Conservation (phyloP, 2,888 invertebrate genomes). For the Alviniconcha strummeri region DNA sequence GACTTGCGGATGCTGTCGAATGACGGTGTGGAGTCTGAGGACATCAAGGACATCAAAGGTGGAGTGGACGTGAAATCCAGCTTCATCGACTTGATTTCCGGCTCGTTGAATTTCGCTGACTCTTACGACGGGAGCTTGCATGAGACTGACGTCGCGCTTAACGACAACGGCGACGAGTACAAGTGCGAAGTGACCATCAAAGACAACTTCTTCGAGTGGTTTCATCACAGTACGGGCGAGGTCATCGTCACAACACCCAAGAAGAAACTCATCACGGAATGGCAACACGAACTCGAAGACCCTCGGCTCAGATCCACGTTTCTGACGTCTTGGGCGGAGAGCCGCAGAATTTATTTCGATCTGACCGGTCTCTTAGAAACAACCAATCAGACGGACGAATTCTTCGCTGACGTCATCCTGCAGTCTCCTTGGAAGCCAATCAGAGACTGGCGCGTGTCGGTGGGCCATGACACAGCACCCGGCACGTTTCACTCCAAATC, state of each 20-base stretch:
- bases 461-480: conserved; percentile 49
- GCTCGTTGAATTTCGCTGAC: conserved; percentile 1
- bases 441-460: conserved; percentile 40
- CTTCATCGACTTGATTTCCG: not conserved
- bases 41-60: not conserved
- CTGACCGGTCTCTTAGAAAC: not conserved
- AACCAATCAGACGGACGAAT: not conserved
- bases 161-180: not conserved
- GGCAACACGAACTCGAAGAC: conserved; percentile 50
- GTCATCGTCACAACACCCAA: conserved; percentile 46
- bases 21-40: not conserved
- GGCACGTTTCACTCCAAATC: conserved; percentile 47
- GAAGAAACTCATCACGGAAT: conserved; percentile 40
- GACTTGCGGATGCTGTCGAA: not conserved
- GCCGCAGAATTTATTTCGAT: not conserved
- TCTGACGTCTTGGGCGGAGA: conserved; percentile 39
- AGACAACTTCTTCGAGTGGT: not conserved
- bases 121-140: not conserved
- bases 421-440: conserved; percentile 46
- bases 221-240: conserved; percentile 41
- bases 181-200: not conserved
- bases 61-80: conserved; percentile 5
- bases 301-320: conserved; percentile 42
- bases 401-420: conserved; percentile 43
- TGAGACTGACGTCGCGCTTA: not conserved